phyloP scores from a whole-genome alignment of 2,888 invertebrate species.

The Drosophila yooni region DNA sequence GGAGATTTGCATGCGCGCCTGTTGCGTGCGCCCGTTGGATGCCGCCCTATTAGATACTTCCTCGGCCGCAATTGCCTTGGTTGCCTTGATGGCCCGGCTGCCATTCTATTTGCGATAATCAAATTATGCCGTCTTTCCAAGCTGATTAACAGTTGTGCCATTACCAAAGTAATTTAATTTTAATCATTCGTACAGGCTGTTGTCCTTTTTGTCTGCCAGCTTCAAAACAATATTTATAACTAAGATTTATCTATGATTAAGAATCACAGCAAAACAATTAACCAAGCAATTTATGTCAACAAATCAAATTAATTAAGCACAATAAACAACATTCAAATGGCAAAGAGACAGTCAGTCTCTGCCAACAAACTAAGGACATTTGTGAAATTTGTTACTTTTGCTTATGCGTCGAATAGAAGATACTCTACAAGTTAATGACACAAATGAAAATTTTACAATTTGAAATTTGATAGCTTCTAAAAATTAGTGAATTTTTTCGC shows the following conservation, averaged over 20 bases:
- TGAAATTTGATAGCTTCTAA: background rate
- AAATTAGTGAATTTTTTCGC: background rate
- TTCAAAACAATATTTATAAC: constrained; percentile 22
- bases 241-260: constrained; percentile 37
- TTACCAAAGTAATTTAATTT: constrained; percentile 34
- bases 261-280: constrained; percentile 42
- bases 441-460: background rate
- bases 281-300: constrained; percentile 33
- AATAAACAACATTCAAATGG: constrained; percentile 31
- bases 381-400: background rate
- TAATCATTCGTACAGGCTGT: constrained; percentile 29
- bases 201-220: background rate
- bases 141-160: constrained; percentile 40
- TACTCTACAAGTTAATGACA: background rate
- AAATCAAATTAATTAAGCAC: constrained; percentile 53
- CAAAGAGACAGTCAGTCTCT: constrained; percentile 14
- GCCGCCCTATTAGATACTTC: constrained; percentile 31
- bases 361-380: background rate
- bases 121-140: constrained; percentile 43
- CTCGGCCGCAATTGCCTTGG: constrained; percentile 18
- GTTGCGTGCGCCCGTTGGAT: constrained; percentile 57
- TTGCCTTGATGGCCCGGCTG: constrained; percentile 1
- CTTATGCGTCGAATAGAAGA: background rate
- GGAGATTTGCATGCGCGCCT: constrained; percentile 63
- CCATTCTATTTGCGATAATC: constrained; percentile 43